Evolutionary conservation across 2,888 invertebrate species (phyloP), one percentile per base, ranked within the genome.

Genomic region (Vandiemenella viatica): DNA sequence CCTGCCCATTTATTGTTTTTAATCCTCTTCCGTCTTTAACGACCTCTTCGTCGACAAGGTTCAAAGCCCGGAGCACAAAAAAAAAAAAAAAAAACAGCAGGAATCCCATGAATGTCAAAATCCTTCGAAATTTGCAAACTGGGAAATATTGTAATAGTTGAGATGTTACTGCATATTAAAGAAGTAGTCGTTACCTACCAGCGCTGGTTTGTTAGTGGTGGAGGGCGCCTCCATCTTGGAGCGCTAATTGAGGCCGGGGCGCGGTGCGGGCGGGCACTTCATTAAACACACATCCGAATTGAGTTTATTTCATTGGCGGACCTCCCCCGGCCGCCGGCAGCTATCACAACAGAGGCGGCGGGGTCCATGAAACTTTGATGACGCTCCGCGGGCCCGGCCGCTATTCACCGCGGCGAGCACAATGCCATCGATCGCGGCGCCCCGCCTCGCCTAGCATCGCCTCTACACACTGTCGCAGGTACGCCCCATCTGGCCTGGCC

Each of bases 311-410:
- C 45, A 37, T 48, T 48, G 20, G 22, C 45, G 18, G 7, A 8
- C 10, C 42, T 1, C 16, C 17, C 2, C 4, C 42, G 8, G 3
- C 21, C 42, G 7, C 21, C 42, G 16, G 16, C 45, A 44, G 49
- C 49, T 51, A 51, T 53, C 51, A 50, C 49, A 50, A 51, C 50
- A 48, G 37, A 45, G 46, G 48, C 43, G 32, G 45, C 44, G 20
- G 49, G 45, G 17, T 41, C 49, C 45, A 52, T 54, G 54, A 54
- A 54, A 52, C 52, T 52, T 52, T 50, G 54, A 54, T 52, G 52
- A 52, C 47, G 49, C 20, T 21, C 40, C 46, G 37, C 23, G 15
- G 44, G 13, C 40, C 17, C 37, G 10, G 19, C 22, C 21, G 5
- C 38, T 21, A 22, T 13, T 17, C 23, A 20, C 18, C 18, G 15